Conservation (phyloP, 2,888 invertebrate genomes). For the Xestia xanthographa region DNA sequence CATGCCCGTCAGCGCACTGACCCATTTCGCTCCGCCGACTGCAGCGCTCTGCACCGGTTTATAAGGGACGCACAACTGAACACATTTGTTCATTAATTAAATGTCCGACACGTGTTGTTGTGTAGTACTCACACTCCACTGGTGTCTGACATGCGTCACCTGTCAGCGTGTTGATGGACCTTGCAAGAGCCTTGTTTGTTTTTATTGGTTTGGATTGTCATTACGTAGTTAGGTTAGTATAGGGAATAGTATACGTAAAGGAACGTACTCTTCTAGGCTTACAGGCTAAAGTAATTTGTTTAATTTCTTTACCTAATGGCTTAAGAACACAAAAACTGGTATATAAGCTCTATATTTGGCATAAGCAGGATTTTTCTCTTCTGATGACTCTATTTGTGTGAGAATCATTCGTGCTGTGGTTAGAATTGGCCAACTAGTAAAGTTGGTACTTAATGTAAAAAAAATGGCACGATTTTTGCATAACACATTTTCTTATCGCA, state of each 20-base stretch:
- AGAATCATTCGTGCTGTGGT: background rate
- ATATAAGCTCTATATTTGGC: background rate
- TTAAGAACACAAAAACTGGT: background rate
- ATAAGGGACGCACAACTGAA: slow-evolving; percentile 18
- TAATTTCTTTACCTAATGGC: background rate
- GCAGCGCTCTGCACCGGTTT: background rate
- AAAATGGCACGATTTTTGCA: background rate
- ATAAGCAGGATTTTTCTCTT: background rate
- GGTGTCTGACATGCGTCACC: slow-evolving; percentile 12
- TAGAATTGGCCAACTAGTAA: background rate
- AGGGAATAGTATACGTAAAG: background rate
- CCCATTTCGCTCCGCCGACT: background rate
- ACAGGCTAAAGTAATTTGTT: background rate
- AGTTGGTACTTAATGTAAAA: background rate
- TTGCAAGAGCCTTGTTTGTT: background rate
- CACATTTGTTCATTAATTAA: slow-evolving; percentile 5
- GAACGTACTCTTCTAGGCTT: background rate
- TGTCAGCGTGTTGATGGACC: background rate
- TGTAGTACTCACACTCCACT: slow-evolving; percentile 8
- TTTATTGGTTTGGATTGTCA: background rate
- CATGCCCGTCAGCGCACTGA: background rate
- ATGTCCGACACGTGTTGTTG: slow-evolving; percentile 13
- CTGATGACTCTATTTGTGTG: background rate
- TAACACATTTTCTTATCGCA: background rate
- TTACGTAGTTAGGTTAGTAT: background rate